Evolutionary conservation across 2,113 vertebrate genomes (phyloP).

Genomic region (Alosa alosa): DNA sequence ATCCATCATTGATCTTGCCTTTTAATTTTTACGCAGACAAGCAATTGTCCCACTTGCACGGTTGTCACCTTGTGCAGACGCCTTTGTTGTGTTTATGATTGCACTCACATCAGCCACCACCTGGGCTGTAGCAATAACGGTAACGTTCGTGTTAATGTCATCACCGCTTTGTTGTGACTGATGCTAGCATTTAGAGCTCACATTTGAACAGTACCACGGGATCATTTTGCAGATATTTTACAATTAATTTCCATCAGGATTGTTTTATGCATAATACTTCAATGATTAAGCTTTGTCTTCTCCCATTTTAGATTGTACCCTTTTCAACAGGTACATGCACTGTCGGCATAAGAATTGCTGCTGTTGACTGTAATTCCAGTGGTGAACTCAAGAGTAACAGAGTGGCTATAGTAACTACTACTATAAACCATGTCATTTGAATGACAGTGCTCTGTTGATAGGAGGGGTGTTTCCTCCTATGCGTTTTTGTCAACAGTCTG

Average conservation of each 20-base stretch:
- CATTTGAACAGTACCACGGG: neutral
- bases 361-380: neutral
- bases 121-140: neutral
- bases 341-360: neutral
- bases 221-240: neutral
- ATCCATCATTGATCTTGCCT: neutral
- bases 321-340: neutral
- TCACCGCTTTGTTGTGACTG: neutral
- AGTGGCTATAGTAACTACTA: neutral
- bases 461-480: neutral
- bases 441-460: neutral
- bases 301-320: neutral
- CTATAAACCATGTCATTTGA: neutral
- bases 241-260: neutral
- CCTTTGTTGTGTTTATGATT: slow-evolving; percentile 20
- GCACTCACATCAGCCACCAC: slow-evolving; percentile 2
- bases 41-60: slow-evolving; percentile 1
- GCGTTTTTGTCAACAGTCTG: neutral
- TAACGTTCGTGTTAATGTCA: neutral
- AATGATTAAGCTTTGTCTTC: neutral
- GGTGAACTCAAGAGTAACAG: neutral
- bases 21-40: neutral
- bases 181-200: neutral
- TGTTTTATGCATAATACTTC: neutral
- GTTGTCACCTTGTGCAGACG: slow-evolving; percentile 7